phyloP scores from a whole-genome alignment of 2,797 vertebrate species.

The Catostomus latipinnis region DNA sequence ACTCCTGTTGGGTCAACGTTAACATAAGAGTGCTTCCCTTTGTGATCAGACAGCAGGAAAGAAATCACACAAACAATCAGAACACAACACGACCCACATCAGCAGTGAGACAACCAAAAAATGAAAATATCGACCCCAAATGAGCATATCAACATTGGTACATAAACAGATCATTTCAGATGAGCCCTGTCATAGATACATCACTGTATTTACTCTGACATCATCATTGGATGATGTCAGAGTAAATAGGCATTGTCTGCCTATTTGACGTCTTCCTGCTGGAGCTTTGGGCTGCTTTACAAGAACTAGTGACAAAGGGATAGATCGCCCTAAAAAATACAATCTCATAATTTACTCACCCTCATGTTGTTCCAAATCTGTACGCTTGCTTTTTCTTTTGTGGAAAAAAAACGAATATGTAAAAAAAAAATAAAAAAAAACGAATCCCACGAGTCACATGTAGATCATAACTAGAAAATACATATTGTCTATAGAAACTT shows the following conservation, averaged over 20 bases:
- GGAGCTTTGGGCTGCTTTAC: background rate
- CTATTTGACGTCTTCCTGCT: background rate
- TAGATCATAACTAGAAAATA: background rate
- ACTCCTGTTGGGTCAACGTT: background rate
- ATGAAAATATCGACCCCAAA: background rate
- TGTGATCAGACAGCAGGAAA: background rate
- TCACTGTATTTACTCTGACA: background rate
- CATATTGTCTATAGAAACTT: background rate
- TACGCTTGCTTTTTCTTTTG: no score
- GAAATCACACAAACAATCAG: background rate
- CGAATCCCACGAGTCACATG: no score
- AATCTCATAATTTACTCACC: no score
- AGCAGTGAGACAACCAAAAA: background rate
- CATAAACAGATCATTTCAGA: background rate
- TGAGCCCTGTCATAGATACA: background rate
- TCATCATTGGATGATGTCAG: background rate
- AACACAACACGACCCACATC: no score
- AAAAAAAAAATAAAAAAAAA: no score
- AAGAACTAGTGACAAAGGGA: no score
- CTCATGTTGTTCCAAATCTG: no score
- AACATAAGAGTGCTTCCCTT: background rate
- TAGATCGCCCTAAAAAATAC: no score
- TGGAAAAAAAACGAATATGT: no score
- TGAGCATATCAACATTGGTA: background rate
- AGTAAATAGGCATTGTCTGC: no score